Evolutionary conservation across 1,140 invertebrate genomes (phyloP).

Genomic region (Drosophila subobscura): DNA sequence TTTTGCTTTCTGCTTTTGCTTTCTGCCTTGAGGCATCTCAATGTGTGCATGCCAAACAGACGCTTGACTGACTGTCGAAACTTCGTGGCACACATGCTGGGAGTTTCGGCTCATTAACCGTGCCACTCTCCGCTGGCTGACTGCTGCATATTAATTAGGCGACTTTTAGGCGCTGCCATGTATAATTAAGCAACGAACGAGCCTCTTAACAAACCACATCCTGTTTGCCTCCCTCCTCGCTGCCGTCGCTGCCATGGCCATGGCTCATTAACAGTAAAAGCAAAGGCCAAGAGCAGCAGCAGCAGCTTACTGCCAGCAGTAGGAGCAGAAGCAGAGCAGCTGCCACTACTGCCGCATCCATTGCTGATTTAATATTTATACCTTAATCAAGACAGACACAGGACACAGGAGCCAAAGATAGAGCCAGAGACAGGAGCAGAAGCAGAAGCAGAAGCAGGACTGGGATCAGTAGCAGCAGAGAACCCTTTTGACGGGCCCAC

Average conservation of each 20-base stretch:
- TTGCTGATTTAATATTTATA: slow-evolving; percentile 80
- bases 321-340: slow-evolving; percentile 4
- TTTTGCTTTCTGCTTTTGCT: not conserved
- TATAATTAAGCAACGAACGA: slow-evolving; percentile 73
- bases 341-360: slow-evolving; percentile 3
- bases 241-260: slow-evolving; percentile 36
- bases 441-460: too few relatives aligned
- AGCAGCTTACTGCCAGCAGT: not conserved
- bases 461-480: too few relatives aligned
- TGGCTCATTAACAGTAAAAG: slow-evolving; percentile 62
- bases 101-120: slow-evolving; percentile 75
- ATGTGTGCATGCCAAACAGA: slow-evolving; percentile 41
- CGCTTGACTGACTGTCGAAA: slow-evolving; percentile 63
- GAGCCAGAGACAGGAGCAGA: too few relatives aligned
- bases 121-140: slow-evolving; percentile 45
- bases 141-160: slow-evolving; percentile 78
- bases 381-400: slow-evolving; percentile 69
- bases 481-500: slow-evolving; percentile 54
- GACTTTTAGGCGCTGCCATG: slow-evolving; percentile 78
- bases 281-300: slow-evolving; percentile 29
- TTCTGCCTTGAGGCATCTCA: not conserved
- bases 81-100: slow-evolving; percentile 66
- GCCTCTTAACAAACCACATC: slow-evolving; percentile 64
- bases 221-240: slow-evolving; percentile 51
- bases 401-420: slow-evolving; percentile 4